Percentiles rank a stretch among this genome's conserved stretches.
These are phyloP conservation scores for Cryptomyrus ogoouensis DNA, from an alignment of 2,113 vertebrate species.

Conservation along the genomic window DNA sequence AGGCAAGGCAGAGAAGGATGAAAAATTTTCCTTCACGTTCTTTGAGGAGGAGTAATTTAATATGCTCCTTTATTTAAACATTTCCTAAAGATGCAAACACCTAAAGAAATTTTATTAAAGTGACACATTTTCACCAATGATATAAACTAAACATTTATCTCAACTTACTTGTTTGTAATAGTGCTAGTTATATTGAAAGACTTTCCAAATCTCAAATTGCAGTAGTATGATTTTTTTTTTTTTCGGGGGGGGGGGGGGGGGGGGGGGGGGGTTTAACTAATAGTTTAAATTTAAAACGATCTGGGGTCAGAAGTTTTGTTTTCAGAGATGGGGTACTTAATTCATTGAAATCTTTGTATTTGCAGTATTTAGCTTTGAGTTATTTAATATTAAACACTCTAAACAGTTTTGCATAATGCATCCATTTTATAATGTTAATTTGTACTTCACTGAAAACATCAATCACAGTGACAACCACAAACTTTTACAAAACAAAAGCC, in stretches of 20 bases:
- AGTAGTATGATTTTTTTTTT: neutral
- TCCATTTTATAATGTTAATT: constrained; percentile 2
- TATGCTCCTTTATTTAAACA: neutral
- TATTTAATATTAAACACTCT: neutral
- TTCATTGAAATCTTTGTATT: neutral
- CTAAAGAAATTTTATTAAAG: neutral
- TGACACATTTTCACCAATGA: neutral
- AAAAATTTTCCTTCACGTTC: neutral
- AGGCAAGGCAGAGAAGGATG: constrained; percentile 14
- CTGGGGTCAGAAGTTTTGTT: neutral
- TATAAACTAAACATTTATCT: neutral
- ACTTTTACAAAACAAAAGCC: neutral
- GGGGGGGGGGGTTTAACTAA: neutral
- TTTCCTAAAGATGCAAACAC: neutral
- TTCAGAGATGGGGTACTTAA: neutral
- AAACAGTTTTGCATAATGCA: neutral
- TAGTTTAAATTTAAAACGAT: neutral
- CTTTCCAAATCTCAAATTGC: neutral
- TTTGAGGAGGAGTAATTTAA: constrained; percentile 16
- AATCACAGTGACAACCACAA: neutral
- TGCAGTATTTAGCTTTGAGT: neutral
- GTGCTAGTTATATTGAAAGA: neutral
- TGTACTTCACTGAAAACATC: neutral
- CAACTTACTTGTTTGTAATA: neutral
- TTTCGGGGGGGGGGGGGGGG: too few species aligned